phyloP scores from a whole-genome alignment of 2,113 vertebrate species.

The Rhinichthys klamathensis region DNA sequence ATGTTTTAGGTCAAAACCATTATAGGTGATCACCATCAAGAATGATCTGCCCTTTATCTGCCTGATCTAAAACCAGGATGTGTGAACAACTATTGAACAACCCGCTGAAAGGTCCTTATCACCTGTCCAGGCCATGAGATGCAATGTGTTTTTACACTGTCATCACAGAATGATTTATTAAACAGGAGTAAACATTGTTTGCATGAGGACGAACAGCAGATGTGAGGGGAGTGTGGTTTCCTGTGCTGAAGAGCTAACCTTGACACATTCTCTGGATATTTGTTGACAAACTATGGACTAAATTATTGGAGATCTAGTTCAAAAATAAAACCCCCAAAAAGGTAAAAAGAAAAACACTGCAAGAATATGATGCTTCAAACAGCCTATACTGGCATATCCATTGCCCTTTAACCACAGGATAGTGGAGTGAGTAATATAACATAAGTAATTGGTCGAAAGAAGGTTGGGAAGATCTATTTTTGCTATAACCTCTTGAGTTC shows the following conservation, averaged over 20 bases:
- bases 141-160: conserved; percentile 1
- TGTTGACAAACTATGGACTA: neutral
- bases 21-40: neutral
- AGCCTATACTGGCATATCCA: neutral
- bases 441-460: neutral
- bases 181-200: conserved; percentile 26
- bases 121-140: neutral
- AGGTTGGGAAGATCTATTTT: neutral
- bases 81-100: neutral
- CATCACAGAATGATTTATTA: neutral
- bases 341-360: neutral
- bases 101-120: neutral
- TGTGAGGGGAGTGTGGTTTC: conserved; percentile 18
- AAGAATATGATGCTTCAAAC: neutral
- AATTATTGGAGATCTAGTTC: neutral
- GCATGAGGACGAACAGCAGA: conserved; percentile 42
- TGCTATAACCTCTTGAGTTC: neutral
- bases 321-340: neutral
- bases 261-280: conserved; percentile 8
- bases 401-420: neutral
- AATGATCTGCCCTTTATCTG: neutral
- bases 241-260: conserved; percentile 16
- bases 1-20: too few species aligned
- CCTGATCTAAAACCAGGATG: neutral
- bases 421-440: neutral